Evolutionary conservation across 2,888 invertebrate genomes (phyloP).

Genomic region (Ctenicera cuprea): DNA sequence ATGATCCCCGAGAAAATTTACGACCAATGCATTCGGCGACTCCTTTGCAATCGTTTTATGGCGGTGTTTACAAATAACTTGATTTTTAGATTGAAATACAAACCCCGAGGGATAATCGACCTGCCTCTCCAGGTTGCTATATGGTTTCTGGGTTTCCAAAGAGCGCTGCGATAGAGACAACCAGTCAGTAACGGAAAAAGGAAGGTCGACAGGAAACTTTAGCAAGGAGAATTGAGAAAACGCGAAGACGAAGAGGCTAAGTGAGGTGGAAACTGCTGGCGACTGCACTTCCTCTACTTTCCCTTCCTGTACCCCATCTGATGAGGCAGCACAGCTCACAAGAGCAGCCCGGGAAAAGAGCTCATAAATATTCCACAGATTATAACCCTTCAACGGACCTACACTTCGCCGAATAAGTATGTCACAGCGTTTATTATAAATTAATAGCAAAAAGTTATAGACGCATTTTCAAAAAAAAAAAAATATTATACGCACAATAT

Average conservation of each 20-base stretch:
- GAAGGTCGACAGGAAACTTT: constrained; percentile 62
- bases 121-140: constrained; percentile 17
- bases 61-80: constrained; percentile 40
- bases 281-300: constrained; percentile 60
- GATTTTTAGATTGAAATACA: constrained; percentile 44
- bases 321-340: constrained; percentile 55
- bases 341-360: constrained; percentile 41
- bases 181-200: constrained; percentile 54
- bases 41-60: constrained; percentile 40
- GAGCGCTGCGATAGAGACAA: constrained; percentile 59
- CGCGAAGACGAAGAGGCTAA: constrained; percentile 62
- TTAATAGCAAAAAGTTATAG: background rate
- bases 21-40: constrained; percentile 33
- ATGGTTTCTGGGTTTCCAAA: constrained; percentile 51
- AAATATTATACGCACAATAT: too few species aligned
- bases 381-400: constrained; percentile 40
- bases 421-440: background rate
- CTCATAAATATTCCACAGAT: constrained; percentile 52
- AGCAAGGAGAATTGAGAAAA: constrained; percentile 60
- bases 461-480: background rate
- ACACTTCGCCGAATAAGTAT: constrained; percentile 36
- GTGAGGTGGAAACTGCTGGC: constrained; percentile 66
- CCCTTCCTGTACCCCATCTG: constrained; percentile 53
- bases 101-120: constrained; percentile 24
- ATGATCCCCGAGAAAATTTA: constrained; percentile 51